Base-by-base conservation (phyloP, 1,140 invertebrate genomes). In the Micrasema minimum region DNA sequence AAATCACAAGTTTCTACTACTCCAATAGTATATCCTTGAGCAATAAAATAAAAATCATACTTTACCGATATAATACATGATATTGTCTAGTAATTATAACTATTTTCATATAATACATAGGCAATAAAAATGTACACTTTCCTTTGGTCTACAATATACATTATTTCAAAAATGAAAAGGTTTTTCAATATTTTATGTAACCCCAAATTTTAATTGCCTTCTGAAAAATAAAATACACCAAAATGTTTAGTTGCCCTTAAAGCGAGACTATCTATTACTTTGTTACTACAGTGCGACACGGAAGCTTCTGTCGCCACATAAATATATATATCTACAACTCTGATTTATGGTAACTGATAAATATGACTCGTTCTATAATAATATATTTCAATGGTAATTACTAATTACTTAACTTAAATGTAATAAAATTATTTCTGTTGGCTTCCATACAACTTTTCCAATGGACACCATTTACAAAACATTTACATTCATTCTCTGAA, bases 291-390 rank as follows among this genome's bases (percentile, higher is more conserved):
- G 26, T 11, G 26, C 51, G 16, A 46, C 50, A 23, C 20, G 5
- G 22, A 14, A 16, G 2, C n/a, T 23, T 9, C 50, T 12, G 50
- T 46, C 50, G 50, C 50, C 55, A 59, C 18, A 59, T 59, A 59
- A 59, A 59, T 66, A 66, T 51, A 66, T 51, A 23, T 61, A 69
- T 69, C 59, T 69, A 69, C 66, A 69, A 41, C 43, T 48, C 46
- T 38, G 18, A 45, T 69, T 69, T 45, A 69, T 69, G 67, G 67
- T 69, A 69, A 69, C 67, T 64, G 48, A 69, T 51, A 50, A 51
- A 64, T 53, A 62, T 64, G 67, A 64, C 67, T 64, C 18, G 55
- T 38, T 43, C 65, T 67, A 67, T 37, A 67, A 55, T 55, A 41
- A 64, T 46, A 64, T 64, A 64, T 64, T 64, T 64, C 22, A 46